These are phyloP conservation scores for Rhamphomyia laevipes DNA, from an alignment of 2,888 invertebrate species.

Conservation along the genomic window DNA sequence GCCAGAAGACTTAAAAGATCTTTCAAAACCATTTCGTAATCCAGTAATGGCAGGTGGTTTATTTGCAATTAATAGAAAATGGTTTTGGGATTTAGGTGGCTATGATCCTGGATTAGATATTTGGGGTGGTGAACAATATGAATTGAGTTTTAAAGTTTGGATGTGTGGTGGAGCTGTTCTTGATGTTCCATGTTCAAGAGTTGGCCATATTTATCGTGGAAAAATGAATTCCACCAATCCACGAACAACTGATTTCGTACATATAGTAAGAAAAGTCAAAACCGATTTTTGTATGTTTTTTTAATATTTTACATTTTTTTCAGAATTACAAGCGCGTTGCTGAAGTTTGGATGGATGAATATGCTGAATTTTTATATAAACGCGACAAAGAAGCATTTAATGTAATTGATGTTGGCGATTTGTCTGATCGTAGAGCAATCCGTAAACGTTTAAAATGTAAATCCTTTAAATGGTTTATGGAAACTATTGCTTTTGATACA, in stretches of 20 bases:
- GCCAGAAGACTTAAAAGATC: slow-evolving; percentile 29
- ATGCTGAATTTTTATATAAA: slow-evolving; percentile 78
- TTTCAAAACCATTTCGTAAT: slow-evolving; percentile 46
- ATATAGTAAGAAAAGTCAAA: too few species aligned
- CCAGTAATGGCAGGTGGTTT: slow-evolving; percentile 98
- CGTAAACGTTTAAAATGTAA: slow-evolving; percentile 71
- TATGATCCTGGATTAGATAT: slow-evolving; percentile 89
- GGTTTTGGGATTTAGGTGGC: slow-evolving; percentile 95
- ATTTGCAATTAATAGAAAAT: slow-evolving; percentile 84
- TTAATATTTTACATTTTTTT: slow-evolving; percentile 47
- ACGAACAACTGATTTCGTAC: too few species aligned
- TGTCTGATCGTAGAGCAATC: slow-evolving; percentile 64
- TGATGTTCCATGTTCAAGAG: slow-evolving; percentile 86
- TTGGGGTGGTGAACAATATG: slow-evolving; percentile 98
- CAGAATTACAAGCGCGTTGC: slow-evolving; percentile 89
- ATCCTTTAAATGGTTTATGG: slow-evolving; percentile 93
- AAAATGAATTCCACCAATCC: too few species aligned
- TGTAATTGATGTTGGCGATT: slow-evolving; percentile 65
- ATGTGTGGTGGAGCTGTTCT: slow-evolving; percentile 90
- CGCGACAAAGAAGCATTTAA: slow-evolving; percentile 64
- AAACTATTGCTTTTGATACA: slow-evolving; percentile 84
- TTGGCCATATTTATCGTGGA: slow-evolving; percentile 41
- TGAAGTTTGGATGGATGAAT: too few species aligned
- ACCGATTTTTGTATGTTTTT: too few species aligned
- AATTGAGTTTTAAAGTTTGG: slow-evolving; percentile 95